These are phyloP conservation scores for Macrobrachium rosenbergii DNA, from an alignment of 1,140 invertebrate genomes.

Conservation along the genomic window DNA sequence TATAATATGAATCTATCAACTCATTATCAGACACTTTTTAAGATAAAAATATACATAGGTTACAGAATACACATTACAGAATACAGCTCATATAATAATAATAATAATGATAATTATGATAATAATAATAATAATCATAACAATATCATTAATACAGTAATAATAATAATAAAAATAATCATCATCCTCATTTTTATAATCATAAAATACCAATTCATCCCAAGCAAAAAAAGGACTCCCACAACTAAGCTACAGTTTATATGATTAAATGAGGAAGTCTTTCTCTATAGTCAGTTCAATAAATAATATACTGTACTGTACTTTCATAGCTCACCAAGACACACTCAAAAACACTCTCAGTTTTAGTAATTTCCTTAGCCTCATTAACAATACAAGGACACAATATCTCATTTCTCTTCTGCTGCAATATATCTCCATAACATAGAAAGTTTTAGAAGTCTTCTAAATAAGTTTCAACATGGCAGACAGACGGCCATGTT, in stretches of 20 bases:
- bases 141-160: too few species aligned
- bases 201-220: slow-evolving; percentile 60
- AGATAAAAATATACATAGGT: slow-evolving; percentile 54
- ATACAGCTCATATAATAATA: slow-evolving; percentile 49
- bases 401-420: too few species aligned
- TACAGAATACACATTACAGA: slow-evolving; percentile 40
- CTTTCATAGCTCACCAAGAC: neutral
- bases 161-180: too few species aligned
- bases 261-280: slow-evolving; percentile 44
- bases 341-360: too few species aligned
- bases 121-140: too few species aligned
- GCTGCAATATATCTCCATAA: too few species aligned
- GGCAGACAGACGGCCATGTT: too few species aligned
- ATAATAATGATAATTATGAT: neutral
- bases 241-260: slow-evolving; percentile 58
- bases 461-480: too few species aligned
- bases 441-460: too few species aligned
- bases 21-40: slow-evolving; percentile 48
- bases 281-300: slow-evolving; percentile 34
- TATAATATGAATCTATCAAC: slow-evolving; percentile 58
- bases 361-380: too few species aligned
- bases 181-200: too few species aligned
- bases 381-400: too few species aligned
- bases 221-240: slow-evolving; percentile 45
- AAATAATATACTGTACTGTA: slow-evolving; percentile 24